Evolutionary conservation across 2,113 vertebrate species (phyloP), one percentile per base, ranked within the genome.

Genomic region (Antechinus flavipes): DNA sequence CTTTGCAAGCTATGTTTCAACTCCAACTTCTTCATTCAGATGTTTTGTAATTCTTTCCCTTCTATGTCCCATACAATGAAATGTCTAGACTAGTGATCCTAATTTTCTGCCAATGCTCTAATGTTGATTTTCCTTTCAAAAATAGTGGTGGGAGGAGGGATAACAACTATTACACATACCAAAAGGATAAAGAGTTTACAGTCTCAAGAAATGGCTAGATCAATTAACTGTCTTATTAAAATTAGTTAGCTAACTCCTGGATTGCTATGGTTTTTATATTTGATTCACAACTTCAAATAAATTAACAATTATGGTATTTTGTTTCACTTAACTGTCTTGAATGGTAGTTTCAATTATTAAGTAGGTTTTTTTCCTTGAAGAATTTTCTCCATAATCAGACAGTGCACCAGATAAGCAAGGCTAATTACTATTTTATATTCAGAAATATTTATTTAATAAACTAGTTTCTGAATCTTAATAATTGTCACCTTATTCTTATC

Each of bases 51-150:
- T 53, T 89, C 89, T 91, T 95, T 94, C 68, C 92, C 19, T 30
- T 92, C 90, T 89, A 92, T 42, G n/a, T 84, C 68, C 61, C 89
- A 93, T 30, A 94, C n/a, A 96, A 84, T 76, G 68, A 90, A 91
- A 93, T 23, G 90, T 53, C 93, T 91, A 92, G 16, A 95, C 91
- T 52, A 94, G 76, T 93, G 27, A 95, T 95, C 49, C 94, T 94
- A 35, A 76, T 91, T 53, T 93, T 95, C 24, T 54, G 91, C 89
- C 94, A 95, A 95, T 97, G 95, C 97, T 97, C 91, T 96, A 89
- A 61, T 94, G 91, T 30, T 58, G 55, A 53, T 91, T 97, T 93
- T 96, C 95, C 93, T 93, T 93, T 92, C 42, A 56, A 22, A 27
- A 96, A 96, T 76, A 68, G 90, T 89, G 90, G 52, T 93, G 91